These are phyloP conservation scores for Maccullochella peelii DNA, from an alignment of 2,113 vertebrate genomes.

Conservation along the genomic window DNA sequence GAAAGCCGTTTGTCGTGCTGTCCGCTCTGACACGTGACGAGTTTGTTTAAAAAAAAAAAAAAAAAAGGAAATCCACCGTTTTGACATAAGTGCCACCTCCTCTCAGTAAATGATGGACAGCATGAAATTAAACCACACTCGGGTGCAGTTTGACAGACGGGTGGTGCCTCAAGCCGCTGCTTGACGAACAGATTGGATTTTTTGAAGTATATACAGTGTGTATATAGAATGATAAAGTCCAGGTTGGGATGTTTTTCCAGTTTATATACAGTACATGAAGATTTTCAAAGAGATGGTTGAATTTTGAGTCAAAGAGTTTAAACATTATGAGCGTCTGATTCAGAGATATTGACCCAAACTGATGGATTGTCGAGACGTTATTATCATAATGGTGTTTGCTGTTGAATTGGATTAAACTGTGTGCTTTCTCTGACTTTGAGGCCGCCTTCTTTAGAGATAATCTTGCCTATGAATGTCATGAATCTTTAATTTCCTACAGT, in stretches of 20 bases:
- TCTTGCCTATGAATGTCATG: slow-evolving; percentile 10
- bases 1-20: background rate
- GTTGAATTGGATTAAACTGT: background rate
- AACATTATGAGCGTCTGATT: background rate
- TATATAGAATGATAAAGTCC: too few species aligned
- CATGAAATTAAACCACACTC: background rate
- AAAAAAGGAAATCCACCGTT: background rate
- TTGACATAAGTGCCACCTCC: background rate
- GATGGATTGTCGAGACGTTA: background rate
- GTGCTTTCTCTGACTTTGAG: background rate
- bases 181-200: background rate
- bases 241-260: background rate
- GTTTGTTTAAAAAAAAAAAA: slow-evolving; percentile 10
- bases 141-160: slow-evolving; percentile 12
- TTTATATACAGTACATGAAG: background rate
- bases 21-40: background rate
- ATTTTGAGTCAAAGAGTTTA: background rate
- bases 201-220: too few species aligned
- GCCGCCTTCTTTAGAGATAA: background rate
- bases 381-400: background rate
- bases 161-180: background rate
- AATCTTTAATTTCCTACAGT: background rate
- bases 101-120: background rate
- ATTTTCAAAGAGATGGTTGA: background rate
- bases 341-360: background rate